Conservation (phyloP, 1,140 invertebrate genomes). For the Solenopsis fugax region DNA sequence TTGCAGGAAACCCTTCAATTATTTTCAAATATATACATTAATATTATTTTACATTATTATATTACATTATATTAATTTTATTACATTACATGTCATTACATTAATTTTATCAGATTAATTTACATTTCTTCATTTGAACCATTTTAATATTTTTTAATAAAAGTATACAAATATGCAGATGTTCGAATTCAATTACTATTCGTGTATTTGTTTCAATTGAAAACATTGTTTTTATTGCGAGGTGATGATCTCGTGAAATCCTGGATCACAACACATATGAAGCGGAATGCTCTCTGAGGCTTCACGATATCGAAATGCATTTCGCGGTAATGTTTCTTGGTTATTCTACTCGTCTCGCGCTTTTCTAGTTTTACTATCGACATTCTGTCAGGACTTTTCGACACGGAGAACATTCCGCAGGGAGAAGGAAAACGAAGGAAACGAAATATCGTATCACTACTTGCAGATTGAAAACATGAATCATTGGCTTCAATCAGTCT, state of each 20-base stretch:
- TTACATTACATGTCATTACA: not conserved
- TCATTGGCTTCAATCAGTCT: not conserved
- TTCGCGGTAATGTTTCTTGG: slow-evolving; percentile 45
- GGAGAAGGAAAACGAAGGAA: slow-evolving; percentile 20
- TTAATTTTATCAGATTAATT: slow-evolving; percentile 8
- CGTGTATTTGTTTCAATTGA: not conserved
- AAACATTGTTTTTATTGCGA: not conserved
- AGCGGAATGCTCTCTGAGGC: not conserved
- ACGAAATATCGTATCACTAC: not conserved
- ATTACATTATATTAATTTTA: not conserved
- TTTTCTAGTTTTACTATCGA: slow-evolving; percentile 61
- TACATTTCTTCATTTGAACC: not conserved
- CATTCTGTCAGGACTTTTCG: slow-evolving; percentile 48
- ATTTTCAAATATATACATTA: not conserved
- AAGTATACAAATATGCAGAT: not conserved
- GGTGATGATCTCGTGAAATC: not conserved
- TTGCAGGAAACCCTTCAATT: not conserved
- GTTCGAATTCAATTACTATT: not conserved
- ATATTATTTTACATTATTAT: not conserved
- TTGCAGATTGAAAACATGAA: not conserved
- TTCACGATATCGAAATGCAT: slow-evolving; percentile 20
- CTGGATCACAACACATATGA: not conserved
- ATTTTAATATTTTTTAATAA: not conserved
- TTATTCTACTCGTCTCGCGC: slow-evolving; percentile 14
- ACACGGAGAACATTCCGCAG: not conserved